Conservation (phyloP, 64 coral and sea anemone genomes). For the Pachyseris speciosa region DNA sequence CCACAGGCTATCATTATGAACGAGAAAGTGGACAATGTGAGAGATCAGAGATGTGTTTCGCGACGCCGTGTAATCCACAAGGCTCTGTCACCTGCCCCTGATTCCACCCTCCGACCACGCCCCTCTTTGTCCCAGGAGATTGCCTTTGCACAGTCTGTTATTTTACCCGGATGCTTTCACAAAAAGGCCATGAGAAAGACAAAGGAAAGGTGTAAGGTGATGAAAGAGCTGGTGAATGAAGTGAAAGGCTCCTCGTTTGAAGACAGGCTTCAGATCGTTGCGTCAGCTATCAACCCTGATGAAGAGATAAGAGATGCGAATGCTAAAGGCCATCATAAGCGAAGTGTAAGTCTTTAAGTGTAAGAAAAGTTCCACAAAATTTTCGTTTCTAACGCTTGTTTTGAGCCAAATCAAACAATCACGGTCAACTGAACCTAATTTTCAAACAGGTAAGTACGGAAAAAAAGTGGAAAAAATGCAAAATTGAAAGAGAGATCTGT, state of each 20-base stretch:
- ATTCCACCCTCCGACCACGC: not conserved
- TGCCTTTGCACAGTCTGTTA: not conserved
- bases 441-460: no score
- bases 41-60: not conserved
- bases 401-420: not conserved
- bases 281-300: not conserved
- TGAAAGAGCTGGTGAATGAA: not conserved
- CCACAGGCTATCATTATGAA: not conserved
- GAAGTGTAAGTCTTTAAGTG: not conserved
- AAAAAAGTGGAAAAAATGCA: no score
- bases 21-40: not conserved
- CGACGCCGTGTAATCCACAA: constrained; percentile 12
- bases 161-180: not conserved
- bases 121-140: not conserved
- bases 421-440: no score
- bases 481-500: no score
- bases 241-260: not conserved
- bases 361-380: not conserved
- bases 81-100: not conserved
- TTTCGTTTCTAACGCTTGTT: not conserved
- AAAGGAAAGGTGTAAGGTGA: not conserved
- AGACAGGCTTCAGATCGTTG: not conserved
- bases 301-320: not conserved
- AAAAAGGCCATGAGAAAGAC: not conserved
- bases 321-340: not conserved